phyloP scores from a whole-genome alignment of 2,797 vertebrate genomes.

The Botia almorhae region DNA sequence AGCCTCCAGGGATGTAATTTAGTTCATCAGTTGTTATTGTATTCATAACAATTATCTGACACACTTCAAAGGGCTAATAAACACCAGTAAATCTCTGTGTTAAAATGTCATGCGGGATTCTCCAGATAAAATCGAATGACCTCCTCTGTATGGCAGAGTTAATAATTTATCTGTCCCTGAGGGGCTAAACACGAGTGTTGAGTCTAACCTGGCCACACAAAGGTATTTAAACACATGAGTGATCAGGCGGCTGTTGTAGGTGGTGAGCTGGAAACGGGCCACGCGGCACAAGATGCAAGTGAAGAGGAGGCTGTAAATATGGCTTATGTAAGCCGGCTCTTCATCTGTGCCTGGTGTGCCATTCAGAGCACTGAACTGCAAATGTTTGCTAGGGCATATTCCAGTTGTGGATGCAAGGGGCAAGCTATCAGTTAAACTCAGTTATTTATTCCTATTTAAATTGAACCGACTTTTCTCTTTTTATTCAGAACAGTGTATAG shows the following conservation, averaged over 20 bases:
- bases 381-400: slow-evolving; percentile 25
- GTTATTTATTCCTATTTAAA: neutral
- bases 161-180: slow-evolving; percentile 35
- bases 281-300: slow-evolving; percentile 26
- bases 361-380: slow-evolving; percentile 11
- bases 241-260: slow-evolving; percentile 38
- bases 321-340: slow-evolving; percentile 19
- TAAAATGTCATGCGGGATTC: slow-evolving; percentile 11
- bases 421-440: slow-evolving; percentile 20
- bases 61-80: slow-evolving; percentile 22
- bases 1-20: slow-evolving; percentile 24
- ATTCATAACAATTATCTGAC: slow-evolving; percentile 37
- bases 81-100: neutral
- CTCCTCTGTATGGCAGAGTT: slow-evolving; percentile 19
- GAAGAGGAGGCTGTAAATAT: slow-evolving; percentile 30
- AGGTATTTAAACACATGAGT: slow-evolving; percentile 30
- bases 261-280: slow-evolving; percentile 23
- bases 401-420: slow-evolving; percentile 22
- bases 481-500: neutral
- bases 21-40: slow-evolving; percentile 41
- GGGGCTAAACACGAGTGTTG: slow-evolving; percentile 32
- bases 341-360: neutral
- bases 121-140: slow-evolving; percentile 30
- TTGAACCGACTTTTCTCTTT: neutral
- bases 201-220: slow-evolving; percentile 24